Evolutionary conservation across 2,113 vertebrate genomes (phyloP).

Genomic region (Hemiscyllium ocellatum): DNA sequence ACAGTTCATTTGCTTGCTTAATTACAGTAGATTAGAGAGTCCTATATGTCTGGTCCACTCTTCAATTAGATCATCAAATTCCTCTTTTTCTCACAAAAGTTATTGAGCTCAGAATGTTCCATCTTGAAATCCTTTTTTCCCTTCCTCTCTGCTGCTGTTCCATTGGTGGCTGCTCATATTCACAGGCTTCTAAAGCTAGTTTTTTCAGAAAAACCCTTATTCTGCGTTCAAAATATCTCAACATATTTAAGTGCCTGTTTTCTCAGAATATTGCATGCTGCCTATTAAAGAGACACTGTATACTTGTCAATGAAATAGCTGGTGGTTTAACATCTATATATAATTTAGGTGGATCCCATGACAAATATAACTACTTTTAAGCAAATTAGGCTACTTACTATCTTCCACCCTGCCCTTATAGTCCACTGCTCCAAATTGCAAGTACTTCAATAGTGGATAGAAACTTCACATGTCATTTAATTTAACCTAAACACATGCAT

Average conservation of each 20-base stretch:
- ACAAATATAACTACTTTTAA: neutral
- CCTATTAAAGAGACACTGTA: neutral
- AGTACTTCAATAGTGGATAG: neutral
- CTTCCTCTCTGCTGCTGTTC: neutral
- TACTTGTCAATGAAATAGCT: neutral
- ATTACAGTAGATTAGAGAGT: neutral
- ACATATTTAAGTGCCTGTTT: neutral
- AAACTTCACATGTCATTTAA: neutral
- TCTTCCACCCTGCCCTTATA: neutral
- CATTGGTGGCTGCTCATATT: neutral
- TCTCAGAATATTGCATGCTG: neutral
- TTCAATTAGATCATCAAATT: neutral
- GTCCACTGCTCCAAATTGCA: neutral
- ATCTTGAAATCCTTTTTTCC: neutral
- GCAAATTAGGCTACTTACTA: neutral
- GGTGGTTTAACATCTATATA: neutral
- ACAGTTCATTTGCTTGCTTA: neutral
- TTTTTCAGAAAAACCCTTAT: neutral
- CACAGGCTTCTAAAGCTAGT: neutral
- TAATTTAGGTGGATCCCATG: neutral
- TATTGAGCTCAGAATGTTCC: neutral
- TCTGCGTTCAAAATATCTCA: neutral
- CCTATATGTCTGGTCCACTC: too few relatives aligned
- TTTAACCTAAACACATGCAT: neutral
- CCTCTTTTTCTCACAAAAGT: neutral